Conservation (phyloP, 2,797 vertebrate genomes). For the Tinamus major region DNA sequence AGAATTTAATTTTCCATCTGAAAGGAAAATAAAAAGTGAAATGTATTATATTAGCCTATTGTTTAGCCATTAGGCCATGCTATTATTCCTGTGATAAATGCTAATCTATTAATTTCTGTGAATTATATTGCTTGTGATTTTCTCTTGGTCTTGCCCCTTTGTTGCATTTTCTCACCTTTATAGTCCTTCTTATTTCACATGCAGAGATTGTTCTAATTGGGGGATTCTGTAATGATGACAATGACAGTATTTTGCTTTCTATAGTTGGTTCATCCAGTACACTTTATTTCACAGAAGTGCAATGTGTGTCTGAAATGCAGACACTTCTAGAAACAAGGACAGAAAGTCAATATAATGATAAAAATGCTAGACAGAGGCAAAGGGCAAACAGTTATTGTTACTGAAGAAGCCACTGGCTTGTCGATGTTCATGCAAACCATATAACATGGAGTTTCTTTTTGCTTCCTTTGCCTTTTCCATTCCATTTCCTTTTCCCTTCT, state of each 20-base stretch:
- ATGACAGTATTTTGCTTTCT: neutral
- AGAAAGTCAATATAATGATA: neutral
- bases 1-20: neutral
- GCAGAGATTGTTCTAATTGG: neutral
- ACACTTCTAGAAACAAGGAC: neutral
- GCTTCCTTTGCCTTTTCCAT: neutral
- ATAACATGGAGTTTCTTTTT: neutral
- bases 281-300: neutral
- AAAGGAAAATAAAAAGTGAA: neutral
- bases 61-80: neutral
- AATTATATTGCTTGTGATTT: neutral
- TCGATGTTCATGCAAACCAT: neutral
- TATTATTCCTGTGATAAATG: neutral
- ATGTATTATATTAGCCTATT: neutral
- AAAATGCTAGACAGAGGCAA: neutral
- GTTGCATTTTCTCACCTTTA: neutral
- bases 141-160: neutral
- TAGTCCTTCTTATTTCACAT: neutral
- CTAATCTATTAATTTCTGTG: neutral
- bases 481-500: neutral
- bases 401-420: fast-evolving
- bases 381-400: neutral
- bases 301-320: neutral
- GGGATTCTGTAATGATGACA: neutral
- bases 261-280: neutral